Evolutionary conservation across 2,797 vertebrate species (phyloP).

Genomic region (Takifugu ocellatus): DNA sequence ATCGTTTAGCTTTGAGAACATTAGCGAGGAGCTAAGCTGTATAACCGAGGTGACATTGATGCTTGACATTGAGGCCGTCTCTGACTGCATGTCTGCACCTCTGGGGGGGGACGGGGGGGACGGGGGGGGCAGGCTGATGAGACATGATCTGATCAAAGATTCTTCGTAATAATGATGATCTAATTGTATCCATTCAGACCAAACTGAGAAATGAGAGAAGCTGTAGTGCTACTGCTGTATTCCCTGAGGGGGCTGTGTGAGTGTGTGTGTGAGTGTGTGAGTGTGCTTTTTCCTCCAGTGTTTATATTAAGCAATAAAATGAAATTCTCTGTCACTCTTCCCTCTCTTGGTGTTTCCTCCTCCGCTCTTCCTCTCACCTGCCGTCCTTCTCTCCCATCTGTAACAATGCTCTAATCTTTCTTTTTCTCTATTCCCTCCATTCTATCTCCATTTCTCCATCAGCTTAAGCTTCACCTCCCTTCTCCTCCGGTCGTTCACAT

Average conservation of each 20-base stretch:
- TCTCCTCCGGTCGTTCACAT: too few relatives aligned
- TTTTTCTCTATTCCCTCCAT: background rate
- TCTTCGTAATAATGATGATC: constrained; percentile 64
- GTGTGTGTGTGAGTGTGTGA: constrained; percentile 14
- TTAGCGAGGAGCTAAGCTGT: constrained; percentile 38
- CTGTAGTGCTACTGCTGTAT: constrained; percentile 14
- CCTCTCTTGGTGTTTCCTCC: background rate
- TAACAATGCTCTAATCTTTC: background rate
- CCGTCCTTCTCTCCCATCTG: background rate
- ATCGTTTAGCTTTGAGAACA: constrained; percentile 49
- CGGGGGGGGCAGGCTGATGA: constrained; percentile 33
- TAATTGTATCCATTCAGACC: constrained; percentile 55
- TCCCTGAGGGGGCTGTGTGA: constrained; percentile 21
- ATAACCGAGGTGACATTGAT: constrained; percentile 53
- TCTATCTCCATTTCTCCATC: background rate
- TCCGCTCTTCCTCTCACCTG: background rate
- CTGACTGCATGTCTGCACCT: too few relatives aligned
- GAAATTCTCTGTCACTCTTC: background rate
- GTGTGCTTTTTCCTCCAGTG: constrained; percentile 7
- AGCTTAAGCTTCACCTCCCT: background rate
- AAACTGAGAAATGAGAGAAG: constrained; percentile 20
- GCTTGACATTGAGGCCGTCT: constrained; percentile 55
- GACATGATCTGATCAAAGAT: constrained; percentile 66
- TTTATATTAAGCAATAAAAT: constrained; percentile 34
- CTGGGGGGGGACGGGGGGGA: too few relatives aligned